Evolutionary conservation across 2,888 invertebrate species (phyloP).

Genomic region (Pterostichus madidus): DNA sequence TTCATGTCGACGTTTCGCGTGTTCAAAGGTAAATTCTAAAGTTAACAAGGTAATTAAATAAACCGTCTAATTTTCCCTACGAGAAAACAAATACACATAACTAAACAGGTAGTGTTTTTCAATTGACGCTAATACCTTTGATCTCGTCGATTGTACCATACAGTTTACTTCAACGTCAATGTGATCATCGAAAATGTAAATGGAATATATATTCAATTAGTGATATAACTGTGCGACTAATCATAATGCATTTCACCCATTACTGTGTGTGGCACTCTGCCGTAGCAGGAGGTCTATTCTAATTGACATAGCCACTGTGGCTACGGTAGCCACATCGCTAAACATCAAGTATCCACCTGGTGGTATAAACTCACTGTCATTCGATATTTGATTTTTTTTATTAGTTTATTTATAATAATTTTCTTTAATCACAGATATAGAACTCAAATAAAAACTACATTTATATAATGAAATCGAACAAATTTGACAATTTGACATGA

Average conservation of each 20-base stretch:
- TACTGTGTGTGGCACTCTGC: too few species aligned
- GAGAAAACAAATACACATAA: constrained; percentile 50
- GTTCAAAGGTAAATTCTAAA: constrained; percentile 59
- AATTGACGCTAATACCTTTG: constrained; percentile 27
- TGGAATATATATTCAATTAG: neutral
- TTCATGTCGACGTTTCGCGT: constrained; percentile 12
- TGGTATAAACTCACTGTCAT: too few species aligned
- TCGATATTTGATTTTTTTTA: too few species aligned
- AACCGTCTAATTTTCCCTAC: constrained; percentile 53
- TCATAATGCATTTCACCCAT: neutral
- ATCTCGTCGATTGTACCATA: constrained; percentile 11
- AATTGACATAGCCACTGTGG: too few species aligned
- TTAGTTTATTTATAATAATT: too few species aligned
- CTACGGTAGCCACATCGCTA: too few species aligned
- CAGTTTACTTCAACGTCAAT: neutral
- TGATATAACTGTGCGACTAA: neutral
- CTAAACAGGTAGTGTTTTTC: constrained; percentile 36
- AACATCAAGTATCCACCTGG: too few species aligned
- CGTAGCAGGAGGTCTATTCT: too few species aligned
- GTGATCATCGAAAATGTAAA: neutral
- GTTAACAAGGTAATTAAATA: constrained; percentile 64
- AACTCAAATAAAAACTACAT: too few species aligned
- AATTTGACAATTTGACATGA: too few species aligned
- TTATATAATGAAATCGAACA: too few species aligned
- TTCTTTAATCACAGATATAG: too few species aligned